Percentiles rank a stretch among this genome's conserved stretches.
Evolutionary conservation across 1,140 invertebrate species (phyloP).

Genomic region (Tetranychus cinnabarinus): DNA sequence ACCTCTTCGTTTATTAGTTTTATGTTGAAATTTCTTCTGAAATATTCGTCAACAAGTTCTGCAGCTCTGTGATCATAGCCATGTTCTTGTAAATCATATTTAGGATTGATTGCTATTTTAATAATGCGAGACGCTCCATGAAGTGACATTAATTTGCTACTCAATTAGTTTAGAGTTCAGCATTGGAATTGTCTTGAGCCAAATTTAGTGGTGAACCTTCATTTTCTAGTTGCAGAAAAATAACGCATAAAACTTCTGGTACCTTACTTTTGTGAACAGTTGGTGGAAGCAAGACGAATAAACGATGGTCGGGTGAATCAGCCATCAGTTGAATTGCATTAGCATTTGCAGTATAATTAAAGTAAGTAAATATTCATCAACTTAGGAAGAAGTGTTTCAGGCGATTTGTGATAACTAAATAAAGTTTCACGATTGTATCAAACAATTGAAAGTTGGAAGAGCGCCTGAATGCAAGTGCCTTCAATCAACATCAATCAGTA

Average conservation of each 20-base stretch:
- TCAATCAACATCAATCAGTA: too few relatives aligned
- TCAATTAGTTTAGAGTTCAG: constrained; percentile 84
- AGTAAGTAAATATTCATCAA: constrained; percentile 81
- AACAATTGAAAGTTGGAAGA: constrained; percentile 60
- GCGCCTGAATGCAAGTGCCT: too few relatives aligned
- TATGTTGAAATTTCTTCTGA: constrained; percentile 40
- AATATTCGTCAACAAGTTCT: constrained; percentile 62
- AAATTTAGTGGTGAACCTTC: constrained; percentile 44
- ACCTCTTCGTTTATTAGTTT: constrained; percentile 9
- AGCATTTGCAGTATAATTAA: constrained; percentile 97
- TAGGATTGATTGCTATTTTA: constrained; percentile 90
- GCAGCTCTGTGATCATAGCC: constrained; percentile 55
- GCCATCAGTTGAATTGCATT: constrained; percentile 97
- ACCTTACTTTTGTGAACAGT: constrained; percentile 29
- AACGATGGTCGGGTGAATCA: constrained; percentile 88
- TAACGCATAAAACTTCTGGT: constrained; percentile 57
- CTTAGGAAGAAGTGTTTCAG: constrained; percentile 76
- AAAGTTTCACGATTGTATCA: constrained; percentile 59
- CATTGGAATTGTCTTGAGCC: constrained; percentile 36
- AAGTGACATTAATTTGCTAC: constrained; percentile 46
- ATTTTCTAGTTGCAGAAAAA: constrained; percentile 73
- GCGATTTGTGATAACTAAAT: constrained; percentile 89
- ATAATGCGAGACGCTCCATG: constrained; percentile 78
- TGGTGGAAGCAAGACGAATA: constrained; percentile 84
- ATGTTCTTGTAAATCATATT: constrained; percentile 94